Percentiles rank a stretch among this genome's conserved stretches.
Conservation (phyloP, 2,113 vertebrate species). For the Mandrillus leucophaeus region DNA sequence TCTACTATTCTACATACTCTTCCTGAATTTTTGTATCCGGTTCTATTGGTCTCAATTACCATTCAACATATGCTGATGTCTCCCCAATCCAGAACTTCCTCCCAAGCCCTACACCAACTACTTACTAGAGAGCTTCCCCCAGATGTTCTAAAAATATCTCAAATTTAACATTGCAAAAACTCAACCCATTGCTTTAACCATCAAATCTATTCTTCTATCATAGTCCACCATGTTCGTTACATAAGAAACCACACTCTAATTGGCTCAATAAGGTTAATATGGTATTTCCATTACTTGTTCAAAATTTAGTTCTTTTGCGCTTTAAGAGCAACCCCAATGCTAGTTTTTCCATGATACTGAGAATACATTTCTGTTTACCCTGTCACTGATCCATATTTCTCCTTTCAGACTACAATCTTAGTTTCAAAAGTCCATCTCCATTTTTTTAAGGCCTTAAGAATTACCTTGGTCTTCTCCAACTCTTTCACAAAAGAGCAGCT, state of each 20-base stretch:
- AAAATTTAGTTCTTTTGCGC: neutral
- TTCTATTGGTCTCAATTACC: constrained; percentile 18
- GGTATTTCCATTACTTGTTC: constrained; percentile 16
- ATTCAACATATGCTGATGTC: neutral
- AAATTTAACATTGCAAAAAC: constrained; percentile 5
- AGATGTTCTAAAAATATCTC: constrained; percentile 22
- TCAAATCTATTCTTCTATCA: neutral
- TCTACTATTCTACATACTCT: neutral
- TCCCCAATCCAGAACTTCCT: constrained; percentile 33
- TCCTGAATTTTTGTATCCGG: neutral
- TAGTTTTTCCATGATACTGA: neutral
- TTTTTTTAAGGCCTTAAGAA: constrained; percentile 33
- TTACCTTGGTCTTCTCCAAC: neutral
- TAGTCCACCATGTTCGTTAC: neutral
- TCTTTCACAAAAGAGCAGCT: neutral
- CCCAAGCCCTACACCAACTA: neutral
- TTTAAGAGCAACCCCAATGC: neutral
- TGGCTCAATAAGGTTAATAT: neutral
- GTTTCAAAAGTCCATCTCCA: constrained; percentile 9
- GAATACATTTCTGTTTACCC: neutral
- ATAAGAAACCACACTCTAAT: neutral
- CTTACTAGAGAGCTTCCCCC: neutral
- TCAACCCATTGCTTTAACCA: neutral
- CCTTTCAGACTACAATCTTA: neutral
- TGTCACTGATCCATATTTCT: neutral